Evolutionary conservation across 2,888 invertebrate species (phyloP).

Genomic region (Atethmia centrago): DNA sequence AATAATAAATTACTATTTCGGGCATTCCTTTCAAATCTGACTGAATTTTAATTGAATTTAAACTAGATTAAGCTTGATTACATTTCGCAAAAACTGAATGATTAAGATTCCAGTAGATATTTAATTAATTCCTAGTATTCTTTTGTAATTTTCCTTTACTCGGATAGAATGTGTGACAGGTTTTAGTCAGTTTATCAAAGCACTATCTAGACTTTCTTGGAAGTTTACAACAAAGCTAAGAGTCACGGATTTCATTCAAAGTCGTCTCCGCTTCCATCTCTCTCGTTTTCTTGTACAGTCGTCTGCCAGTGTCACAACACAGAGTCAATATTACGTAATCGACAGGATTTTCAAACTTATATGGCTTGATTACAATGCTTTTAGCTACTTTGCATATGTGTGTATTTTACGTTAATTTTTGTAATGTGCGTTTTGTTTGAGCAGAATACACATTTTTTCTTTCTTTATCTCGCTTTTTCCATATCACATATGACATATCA

Average conservation of each 20-base stretch:
- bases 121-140: not conserved
- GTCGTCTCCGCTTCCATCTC: too few relatives aligned
- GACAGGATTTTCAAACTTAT: too few relatives aligned
- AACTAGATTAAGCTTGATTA: slow-evolving; percentile 1
- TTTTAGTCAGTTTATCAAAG: slow-evolving; percentile 11
- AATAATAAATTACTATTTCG: slow-evolving; percentile 29
- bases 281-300: too few relatives aligned
- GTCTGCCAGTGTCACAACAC: too few relatives aligned
- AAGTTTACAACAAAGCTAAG: not conserved
- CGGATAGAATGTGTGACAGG: not conserved
- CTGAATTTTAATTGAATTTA: slow-evolving; percentile 32
- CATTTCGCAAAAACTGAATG: slow-evolving; percentile 9
- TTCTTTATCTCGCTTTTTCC: too few relatives aligned
- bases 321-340: too few relatives aligned
- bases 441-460: too few relatives aligned
- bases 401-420: too few relatives aligned
- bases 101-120: slow-evolving; percentile 13
- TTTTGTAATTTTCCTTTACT: not conserved
- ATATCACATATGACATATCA: too few relatives aligned
- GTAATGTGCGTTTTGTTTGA: too few relatives aligned
- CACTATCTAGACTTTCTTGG: not conserved
- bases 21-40: slow-evolving; percentile 25
- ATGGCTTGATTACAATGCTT: too few relatives aligned
- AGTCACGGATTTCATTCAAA: not conserved
- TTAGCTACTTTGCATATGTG: too few relatives aligned